Base-by-base conservation (phyloP, 2,888 invertebrate species). In the Baronia brevicornis region DNA sequence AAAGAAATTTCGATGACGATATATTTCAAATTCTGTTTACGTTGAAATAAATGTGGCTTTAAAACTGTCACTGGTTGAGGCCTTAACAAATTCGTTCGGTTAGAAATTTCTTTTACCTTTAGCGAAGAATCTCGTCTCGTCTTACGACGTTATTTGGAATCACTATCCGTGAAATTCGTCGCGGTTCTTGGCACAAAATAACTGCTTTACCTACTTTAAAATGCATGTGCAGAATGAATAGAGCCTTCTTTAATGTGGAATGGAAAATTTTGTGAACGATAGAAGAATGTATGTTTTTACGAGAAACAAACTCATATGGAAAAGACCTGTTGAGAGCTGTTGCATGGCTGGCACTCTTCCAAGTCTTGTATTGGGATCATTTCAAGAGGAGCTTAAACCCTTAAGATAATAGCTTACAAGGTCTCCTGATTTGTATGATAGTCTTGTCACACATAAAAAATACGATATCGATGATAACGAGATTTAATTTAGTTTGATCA, bases 121-220 rank as follows among this genome's bases (percentile, higher is more conserved):
- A 55, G 64, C n/a, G 67, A 62, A 64, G 64, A 74, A 70, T 72
- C 63, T 63, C 57, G 54, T 61, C 65, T 53, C 73, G 58, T 67
- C 73, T 78, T 52, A 54, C 47, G 45, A 56, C 54, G 51, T 63
- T 63, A 56, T 66, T 63, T 54, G 52, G 46, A 66, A 38, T 68
- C 79, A 72, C 58, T 60, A 50, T 38, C 73, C 77, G 78, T 82
- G 73, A 82, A 82, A 82, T 82, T 79, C 57, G 68, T 57, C 68
- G 67, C 63, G 65, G 65, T 67, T 66, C 55, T 55, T 50, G 46
- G 45, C 47, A 46, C 46, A 52, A 47, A 56, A 52, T 51, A 41
- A 39, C 41, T 36, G 33, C 31, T 38, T 36, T 39, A 39, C 43
- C 32, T 38, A 38, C 37, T 33, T 26, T 43, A 29, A 36, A 40